phyloP scores from a whole-genome alignment of 2,797 vertebrate genomes.

The Chloroceryle inda region DNA sequence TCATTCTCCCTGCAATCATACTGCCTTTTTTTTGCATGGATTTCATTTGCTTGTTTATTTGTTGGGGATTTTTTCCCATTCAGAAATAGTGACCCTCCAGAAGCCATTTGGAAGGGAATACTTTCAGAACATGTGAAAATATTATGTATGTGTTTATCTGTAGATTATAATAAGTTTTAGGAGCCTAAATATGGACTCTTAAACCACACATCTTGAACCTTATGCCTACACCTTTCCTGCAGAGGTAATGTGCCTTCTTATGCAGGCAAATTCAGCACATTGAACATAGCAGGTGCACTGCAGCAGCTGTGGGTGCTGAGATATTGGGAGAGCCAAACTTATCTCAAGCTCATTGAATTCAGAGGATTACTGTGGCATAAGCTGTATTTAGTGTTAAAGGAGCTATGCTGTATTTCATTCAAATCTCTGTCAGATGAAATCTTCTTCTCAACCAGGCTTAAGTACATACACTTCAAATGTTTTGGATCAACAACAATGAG shows the following conservation, averaged over 20 bases:
- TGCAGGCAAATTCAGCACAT: background rate
- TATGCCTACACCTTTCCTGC: background rate
- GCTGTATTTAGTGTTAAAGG: conserved; percentile 18
- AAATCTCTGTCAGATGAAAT: background rate
- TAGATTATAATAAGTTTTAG: background rate
- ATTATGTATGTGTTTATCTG: background rate
- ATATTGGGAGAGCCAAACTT: background rate
- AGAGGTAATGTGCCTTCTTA: background rate
- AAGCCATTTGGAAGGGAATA: background rate
- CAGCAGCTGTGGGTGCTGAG: background rate
- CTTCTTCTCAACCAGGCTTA: background rate
- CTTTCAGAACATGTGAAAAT: background rate
- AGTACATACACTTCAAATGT: background rate
- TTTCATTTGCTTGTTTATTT: background rate
- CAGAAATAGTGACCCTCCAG: background rate
- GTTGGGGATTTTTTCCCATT: background rate
- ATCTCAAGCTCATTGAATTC: background rate
- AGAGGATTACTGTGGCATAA: conserved; percentile 29
- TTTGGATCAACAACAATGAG: background rate
- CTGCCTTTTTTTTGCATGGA: background rate
- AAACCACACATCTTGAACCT: background rate
- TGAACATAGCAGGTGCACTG: background rate
- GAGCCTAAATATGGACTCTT: background rate
- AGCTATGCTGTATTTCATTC: background rate
- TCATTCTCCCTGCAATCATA: background rate